Evolutionary conservation across 2,797 vertebrate genomes (phyloP).

Genomic region (Anomalospiza imberbis): DNA sequence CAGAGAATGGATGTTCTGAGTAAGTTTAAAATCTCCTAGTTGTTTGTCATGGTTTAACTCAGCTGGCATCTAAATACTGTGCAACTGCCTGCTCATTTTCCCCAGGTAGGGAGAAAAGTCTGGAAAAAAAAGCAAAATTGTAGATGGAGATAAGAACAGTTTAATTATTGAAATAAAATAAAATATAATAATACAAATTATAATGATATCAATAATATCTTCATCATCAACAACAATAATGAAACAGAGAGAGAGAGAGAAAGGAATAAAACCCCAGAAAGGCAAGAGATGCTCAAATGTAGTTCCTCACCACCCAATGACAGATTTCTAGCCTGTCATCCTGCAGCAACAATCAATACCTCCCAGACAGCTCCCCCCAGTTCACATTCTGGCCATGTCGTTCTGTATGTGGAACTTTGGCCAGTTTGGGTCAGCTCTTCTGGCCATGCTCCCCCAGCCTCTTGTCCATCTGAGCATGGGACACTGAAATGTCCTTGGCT

Average conservation of each 20-base stretch:
- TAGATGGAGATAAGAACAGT: not conserved
- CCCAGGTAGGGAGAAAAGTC: not conserved
- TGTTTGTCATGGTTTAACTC: not conserved
- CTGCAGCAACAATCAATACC: not conserved
- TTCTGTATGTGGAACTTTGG: not conserved
- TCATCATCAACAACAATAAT: not conserved
- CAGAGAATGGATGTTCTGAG: not conserved
- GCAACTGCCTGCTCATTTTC: not conserved
- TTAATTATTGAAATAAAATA: not conserved
- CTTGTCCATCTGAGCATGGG: accelerated
- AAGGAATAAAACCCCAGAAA: not conserved
- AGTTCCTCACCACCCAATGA: not conserved
- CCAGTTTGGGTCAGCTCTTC: accelerated
- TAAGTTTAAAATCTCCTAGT: not conserved
- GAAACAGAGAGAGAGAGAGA: not conserved
- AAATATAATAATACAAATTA: not conserved
- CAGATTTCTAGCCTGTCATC: not conserved
- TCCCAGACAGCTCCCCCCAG: not conserved
- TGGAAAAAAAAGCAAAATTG: not conserved
- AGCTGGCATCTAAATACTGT: not conserved
- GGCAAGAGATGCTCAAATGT: not conserved
- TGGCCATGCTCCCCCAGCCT: not conserved
- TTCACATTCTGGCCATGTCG: accelerated
- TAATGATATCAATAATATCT: not conserved
- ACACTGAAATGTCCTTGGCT: not conserved